A percentile compares a stretch with the other conserved stretches of the same genome.
phyloP scores from a whole-genome alignment of 2,113 vertebrate species.

The Clupea harengus region DNA sequence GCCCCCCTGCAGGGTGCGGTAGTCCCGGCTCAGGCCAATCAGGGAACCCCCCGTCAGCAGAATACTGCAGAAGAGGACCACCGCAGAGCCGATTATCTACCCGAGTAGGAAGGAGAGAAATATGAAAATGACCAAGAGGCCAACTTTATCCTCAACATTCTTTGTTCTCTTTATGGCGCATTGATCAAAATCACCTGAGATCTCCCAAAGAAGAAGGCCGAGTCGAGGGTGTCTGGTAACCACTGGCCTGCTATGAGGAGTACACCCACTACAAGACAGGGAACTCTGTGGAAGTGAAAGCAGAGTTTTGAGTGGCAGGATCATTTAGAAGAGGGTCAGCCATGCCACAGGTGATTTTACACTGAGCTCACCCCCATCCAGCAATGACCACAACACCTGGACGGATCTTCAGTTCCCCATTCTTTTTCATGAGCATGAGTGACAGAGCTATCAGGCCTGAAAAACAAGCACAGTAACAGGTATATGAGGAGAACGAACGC shows the following conservation, averaged over 20 bases:
- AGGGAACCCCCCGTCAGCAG: slow-evolving; percentile 79
- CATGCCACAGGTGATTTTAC: neutral
- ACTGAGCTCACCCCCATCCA: slow-evolving; percentile 92
- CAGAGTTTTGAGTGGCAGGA: no score
- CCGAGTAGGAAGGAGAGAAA: slow-evolving; percentile 14
- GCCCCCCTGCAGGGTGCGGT: slow-evolving; percentile 69
- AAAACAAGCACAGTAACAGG: slow-evolving; percentile 36
- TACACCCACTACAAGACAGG: slow-evolving; percentile 76
- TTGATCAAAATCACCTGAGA: slow-evolving; percentile 75
- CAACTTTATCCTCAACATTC: neutral
- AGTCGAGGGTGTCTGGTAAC: slow-evolving; percentile 73
- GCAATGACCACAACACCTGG: slow-evolving; percentile 76
- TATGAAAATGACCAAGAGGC: neutral
- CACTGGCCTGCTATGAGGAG: slow-evolving; percentile 80
- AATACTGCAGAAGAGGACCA: slow-evolving; percentile 79
- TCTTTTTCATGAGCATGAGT: slow-evolving; percentile 80
- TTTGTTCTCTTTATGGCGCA: neutral
- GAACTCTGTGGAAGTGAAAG: slow-evolving; percentile 70
- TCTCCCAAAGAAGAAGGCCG: slow-evolving; percentile 89
- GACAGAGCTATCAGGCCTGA: slow-evolving; percentile 88
- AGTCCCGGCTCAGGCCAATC: slow-evolving; percentile 84
- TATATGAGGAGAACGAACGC: neutral
- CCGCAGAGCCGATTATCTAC: slow-evolving; percentile 84
- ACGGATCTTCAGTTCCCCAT: slow-evolving; percentile 75
- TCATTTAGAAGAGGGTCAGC: neutral